phyloP scores from a whole-genome alignment of 2,888 invertebrate species.

The Baronia brevicornis region DNA sequence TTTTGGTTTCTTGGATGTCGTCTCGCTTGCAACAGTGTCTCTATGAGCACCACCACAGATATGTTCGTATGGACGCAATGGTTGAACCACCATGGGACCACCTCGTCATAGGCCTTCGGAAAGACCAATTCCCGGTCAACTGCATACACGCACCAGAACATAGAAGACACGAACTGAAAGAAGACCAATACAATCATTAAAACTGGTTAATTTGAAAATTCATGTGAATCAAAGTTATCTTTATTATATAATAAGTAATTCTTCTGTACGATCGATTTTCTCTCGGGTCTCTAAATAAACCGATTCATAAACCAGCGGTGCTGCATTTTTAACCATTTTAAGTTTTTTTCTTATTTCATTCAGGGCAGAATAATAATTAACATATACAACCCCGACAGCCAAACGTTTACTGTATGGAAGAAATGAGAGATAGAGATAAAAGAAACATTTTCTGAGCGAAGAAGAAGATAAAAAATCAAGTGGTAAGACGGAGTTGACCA shows the following conservation, averaged over 20 bases:
- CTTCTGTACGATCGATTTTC: too few relatives aligned
- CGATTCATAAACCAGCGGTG: too few relatives aligned
- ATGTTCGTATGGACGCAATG: slow-evolving; percentile 76
- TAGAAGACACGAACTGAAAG: slow-evolving; percentile 64
- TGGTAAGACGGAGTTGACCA: too few relatives aligned
- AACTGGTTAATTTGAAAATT: background rate
- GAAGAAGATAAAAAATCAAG: too few relatives aligned
- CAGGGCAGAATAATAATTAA: too few relatives aligned
- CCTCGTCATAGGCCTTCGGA: slow-evolving; percentile 62
- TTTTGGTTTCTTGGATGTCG: slow-evolving; percentile 38
- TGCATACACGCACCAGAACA: slow-evolving; percentile 73
- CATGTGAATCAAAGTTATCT: background rate
- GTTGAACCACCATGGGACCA: slow-evolving; percentile 76
- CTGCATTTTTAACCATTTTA: too few relatives aligned
- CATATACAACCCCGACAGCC: too few relatives aligned
- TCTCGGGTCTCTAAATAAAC: too few relatives aligned
- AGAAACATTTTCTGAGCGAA: too few relatives aligned
- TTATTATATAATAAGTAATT: background rate
- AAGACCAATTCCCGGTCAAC: slow-evolving; percentile 75
- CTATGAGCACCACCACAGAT: slow-evolving; percentile 56
- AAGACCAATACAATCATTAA: background rate
- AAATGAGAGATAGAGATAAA: too few relatives aligned
- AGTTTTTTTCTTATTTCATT: too few relatives aligned
- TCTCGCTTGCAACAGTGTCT: slow-evolving; percentile 55
- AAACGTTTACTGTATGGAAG: too few relatives aligned